Evolutionary conservation across 2,888 invertebrate genomes (phyloP), one percentile per base, ranked within the genome.

Genomic region (Lasioglossum leucozonium): DNA sequence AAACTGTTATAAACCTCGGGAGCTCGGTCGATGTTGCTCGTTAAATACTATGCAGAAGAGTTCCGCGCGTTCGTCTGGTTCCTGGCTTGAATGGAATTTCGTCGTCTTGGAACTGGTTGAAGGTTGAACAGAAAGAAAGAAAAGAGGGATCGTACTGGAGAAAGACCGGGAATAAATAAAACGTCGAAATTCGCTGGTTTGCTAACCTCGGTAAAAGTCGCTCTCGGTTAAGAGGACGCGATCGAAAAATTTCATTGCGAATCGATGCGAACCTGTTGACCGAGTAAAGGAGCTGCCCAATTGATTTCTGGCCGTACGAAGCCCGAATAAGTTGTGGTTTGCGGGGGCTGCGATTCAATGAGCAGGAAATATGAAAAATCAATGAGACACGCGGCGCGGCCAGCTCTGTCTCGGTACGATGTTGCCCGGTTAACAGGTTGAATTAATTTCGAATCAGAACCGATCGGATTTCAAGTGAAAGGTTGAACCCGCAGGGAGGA

Each of bases 311-410:
- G 62, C 30, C 26, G 62, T 62, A 62, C 0, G 62, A 62, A 62
- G 62, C 62, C 62, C 62, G 62, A 62, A 62, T 62, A 62, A 62
- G 30, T 30, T 62, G 62, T 30, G 62, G 62, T 62, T 62, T 30
- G 62, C 62, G 62, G 62, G 30, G 30, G 1, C 71, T 40, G 13
- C 40, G 71, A 71, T 40, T 37, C n/a, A 72, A 42, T 72, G 72
- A 72, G 44, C 72, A 71, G 44, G 72, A 72, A 72, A 72, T 40
- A 72, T 44, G 72, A 72, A 72, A 72, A 67, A 37, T 67, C 65
- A 67, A 67, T 67, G 65, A 67, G 22, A 67, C 65, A 22, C 22
- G 65, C 34, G 16, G 62, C 16, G 6, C 62, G 30, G 16, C 30
- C 30, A 26, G 2, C 30, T 30, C 44, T 30, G 18, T 16, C 30